Conservation (phyloP, 1,140 invertebrate genomes). For the Drosophila parvula region DNA sequence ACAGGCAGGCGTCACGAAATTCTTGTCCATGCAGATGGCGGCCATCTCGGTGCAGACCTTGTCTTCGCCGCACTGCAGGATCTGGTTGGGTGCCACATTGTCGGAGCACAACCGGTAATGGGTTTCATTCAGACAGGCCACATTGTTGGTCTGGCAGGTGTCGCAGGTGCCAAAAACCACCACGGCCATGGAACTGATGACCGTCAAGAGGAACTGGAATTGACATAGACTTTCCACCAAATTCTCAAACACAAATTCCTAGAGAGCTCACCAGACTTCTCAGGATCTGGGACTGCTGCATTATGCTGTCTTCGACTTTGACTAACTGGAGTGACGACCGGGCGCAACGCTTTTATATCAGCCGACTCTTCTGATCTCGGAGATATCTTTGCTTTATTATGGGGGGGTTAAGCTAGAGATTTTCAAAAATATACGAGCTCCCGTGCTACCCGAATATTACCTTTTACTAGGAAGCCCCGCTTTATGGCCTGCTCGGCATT, state of each 20-base stretch:
- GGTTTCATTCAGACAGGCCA: slow-evolving; percentile 55
- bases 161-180: slow-evolving; percentile 19
- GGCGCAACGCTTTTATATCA: slow-evolving; percentile 56
- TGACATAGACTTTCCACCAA: background rate
- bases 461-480: slow-evolving; percentile 32
- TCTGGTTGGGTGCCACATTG: slow-evolving; percentile 6
- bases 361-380: background rate
- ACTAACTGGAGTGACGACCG: slow-evolving; percentile 40
- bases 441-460: slow-evolving; percentile 37
- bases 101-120: slow-evolving; percentile 51
- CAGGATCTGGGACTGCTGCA: slow-evolving; percentile 40
- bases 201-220: slow-evolving; percentile 39
- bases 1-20: background rate
- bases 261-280: slow-evolving; percentile 48
- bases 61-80: slow-evolving; percentile 16
- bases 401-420: slow-evolving; percentile 20
- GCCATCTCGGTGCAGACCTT: slow-evolving; percentile 48
- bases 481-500: slow-evolving; percentile 61
- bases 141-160: slow-evolving; percentile 41
- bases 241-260: background rate
- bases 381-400: slow-evolving; percentile 45
- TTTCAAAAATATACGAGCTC: slow-evolving; percentile 28
- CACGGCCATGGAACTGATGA: slow-evolving; percentile 9
- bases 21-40: slow-evolving; percentile 16
- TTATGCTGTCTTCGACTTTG: slow-evolving; percentile 27